These are phyloP conservation scores for Maylandia zebra DNA, from an alignment of 2,113 vertebrate species.

Conservation along the genomic window DNA sequence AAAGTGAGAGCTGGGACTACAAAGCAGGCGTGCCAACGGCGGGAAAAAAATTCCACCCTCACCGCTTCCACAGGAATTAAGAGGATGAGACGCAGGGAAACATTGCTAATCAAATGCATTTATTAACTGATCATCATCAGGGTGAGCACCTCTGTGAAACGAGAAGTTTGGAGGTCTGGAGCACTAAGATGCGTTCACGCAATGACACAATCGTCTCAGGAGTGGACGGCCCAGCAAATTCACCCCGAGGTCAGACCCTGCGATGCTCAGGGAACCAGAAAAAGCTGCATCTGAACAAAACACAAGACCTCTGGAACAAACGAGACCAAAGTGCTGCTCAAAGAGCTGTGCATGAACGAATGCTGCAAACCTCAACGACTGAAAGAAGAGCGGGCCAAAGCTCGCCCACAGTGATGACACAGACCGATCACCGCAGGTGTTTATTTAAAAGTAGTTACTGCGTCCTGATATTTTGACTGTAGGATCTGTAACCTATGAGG, in stretches of 20 bases:
- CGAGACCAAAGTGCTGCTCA: neutral
- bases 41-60: neutral
- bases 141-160: neutral
- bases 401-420: neutral
- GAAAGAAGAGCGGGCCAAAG: neutral
- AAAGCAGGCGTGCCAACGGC: neutral
- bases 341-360: neutral
- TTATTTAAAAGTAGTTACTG: neutral
- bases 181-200: neutral
- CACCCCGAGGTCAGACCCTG: too few relatives aligned
- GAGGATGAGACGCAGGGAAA: neutral
- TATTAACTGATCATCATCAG: neutral
- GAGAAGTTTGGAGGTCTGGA: accelerated
- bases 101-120: neutral
- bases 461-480: neutral
- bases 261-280: neutral
- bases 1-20: neutral
- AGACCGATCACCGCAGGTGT: neutral
- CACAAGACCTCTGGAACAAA: neutral
- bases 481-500: neutral
- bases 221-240: neutral
- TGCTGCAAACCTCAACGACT: neutral
- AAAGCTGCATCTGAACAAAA: neutral
- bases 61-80: neutral
- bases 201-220: neutral